Percentiles rank a stretch among this genome's conserved stretches.
phyloP scores from a whole-genome alignment of 2,797 vertebrate genomes.

The Arrhamphus sclerolepis region DNA sequence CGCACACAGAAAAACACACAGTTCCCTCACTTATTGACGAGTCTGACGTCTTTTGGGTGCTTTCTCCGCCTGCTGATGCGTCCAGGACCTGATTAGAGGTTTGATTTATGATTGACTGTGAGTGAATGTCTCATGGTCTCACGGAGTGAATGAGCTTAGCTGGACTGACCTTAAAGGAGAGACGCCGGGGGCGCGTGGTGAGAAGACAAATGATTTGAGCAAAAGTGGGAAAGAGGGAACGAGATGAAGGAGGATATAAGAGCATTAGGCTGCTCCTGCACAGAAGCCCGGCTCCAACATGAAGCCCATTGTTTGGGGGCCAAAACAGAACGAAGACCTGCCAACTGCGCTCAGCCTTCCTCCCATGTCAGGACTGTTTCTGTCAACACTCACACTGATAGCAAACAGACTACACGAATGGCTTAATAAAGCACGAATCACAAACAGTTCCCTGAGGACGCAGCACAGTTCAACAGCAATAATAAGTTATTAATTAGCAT shows the following conservation, averaged over 20 bases:
- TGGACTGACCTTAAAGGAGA: conserved; percentile 41
- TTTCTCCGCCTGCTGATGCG: conserved; percentile 34
- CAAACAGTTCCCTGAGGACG: conserved; percentile 40
- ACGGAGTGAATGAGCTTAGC: conserved; percentile 22
- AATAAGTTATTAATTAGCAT: conserved; percentile 63
- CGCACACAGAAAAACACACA: conserved; percentile 6
- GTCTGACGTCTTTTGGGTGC: conserved; percentile 38
- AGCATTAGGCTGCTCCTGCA: conserved; percentile 32
- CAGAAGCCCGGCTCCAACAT: conserved; percentile 32
- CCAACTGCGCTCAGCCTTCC: conserved; percentile 31
- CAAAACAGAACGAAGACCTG: conserved; percentile 52
- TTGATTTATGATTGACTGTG: conserved; percentile 54
- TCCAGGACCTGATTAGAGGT: conserved; percentile 52
- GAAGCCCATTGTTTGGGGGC: conserved; percentile 36
- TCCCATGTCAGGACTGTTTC: conserved; percentile 21
- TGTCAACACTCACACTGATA: conserved; percentile 16
- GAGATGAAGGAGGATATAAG: conserved; percentile 52
- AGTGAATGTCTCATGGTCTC: conserved; percentile 39
- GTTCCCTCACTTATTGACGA: conserved; percentile 52
- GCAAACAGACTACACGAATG: conserved; percentile 7
- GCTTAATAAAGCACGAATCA: conserved; percentile 37
- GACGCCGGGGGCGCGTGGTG: not conserved
- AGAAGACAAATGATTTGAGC: conserved; percentile 49
- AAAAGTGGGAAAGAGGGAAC: conserved; percentile 44
- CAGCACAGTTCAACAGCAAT: conserved; percentile 28